Base-by-base conservation (phyloP, 2,797 vertebrate genomes). In the Erithacus rubecula region DNA sequence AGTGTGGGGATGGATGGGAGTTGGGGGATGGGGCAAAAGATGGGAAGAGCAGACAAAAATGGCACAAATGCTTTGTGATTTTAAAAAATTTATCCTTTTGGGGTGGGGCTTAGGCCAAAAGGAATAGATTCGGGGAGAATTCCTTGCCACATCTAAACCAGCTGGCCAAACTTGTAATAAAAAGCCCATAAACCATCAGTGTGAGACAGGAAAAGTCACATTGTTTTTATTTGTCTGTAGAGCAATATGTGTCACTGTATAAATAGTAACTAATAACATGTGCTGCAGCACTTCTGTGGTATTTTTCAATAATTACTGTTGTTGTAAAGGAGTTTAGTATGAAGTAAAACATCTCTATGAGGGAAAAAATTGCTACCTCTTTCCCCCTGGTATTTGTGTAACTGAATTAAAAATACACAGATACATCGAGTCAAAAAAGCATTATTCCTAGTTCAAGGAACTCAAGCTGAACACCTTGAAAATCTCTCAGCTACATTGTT, bases 231-330 rank as follows among this genome's bases (percentile, higher is more conserved):
- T 95, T 96, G 90, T 95, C 90, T 95, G 64, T 91, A 87, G 84
- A 94, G 94, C 90, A 94, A 70, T 86, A 93, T 82, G 74, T 95
- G 89, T 84, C 82, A 91, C 87, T 5, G 5, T 80, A 94, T 93
- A 95, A 97, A 97, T 49, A 96, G 87, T 82, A 96, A 96, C 82
- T 84, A 95, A 96, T 92, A 95, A 83, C 74, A 91, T 75, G 84
- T 47, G 60, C 80, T 85, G 76, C 70, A 87, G 85, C 55, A 91
- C 62, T 96, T 96, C 91, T 85, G 89, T 95, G 92, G 80, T 94
- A 95, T 95, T 97, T 96, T 96, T 89, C 86, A 94, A 93, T 96
- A 95, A 96, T 96, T 96, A 93, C 75, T 95, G 91, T 86, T 96
- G 93, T 91, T 95, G 85, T 90, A 92, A 91, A 95, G 62, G 81